Conservation (phyloP, 2,888 invertebrate species). For the Sarcophaga variegata region DNA sequence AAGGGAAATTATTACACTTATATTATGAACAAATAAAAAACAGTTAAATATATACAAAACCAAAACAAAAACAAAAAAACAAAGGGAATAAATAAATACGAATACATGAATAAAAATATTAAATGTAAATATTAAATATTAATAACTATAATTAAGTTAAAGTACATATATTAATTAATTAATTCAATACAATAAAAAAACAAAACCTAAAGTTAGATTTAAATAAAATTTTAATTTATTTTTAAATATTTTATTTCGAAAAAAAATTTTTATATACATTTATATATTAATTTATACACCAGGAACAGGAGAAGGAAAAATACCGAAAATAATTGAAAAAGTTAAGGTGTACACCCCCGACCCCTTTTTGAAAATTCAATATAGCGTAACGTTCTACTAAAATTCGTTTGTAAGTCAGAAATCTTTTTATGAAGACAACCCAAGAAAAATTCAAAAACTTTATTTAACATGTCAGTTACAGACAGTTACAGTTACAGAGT, state of each 20-base stretch:
- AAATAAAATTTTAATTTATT: slow-evolving; percentile 26
- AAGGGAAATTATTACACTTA: slow-evolving; percentile 70
- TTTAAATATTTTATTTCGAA: neutral
- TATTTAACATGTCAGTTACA: slow-evolving; percentile 35
- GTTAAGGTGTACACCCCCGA: neutral
- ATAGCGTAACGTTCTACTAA: slow-evolving; percentile 69
- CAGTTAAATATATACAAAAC: neutral
- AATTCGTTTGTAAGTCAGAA: slow-evolving; percentile 66
- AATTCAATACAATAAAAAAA: neutral
- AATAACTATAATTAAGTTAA: neutral
- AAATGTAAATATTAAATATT: slow-evolving; percentile 17
- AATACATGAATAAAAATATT: slow-evolving; percentile 41
- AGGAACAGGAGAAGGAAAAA: no score
- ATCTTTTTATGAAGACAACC: slow-evolving; percentile 47
- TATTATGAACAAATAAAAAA: slow-evolving; percentile 45
- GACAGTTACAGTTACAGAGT: neutral
- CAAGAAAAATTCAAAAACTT: slow-evolving; percentile 40
- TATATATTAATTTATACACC: no score
- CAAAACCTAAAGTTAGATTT: neutral
- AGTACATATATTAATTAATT: neutral
- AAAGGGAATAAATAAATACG: slow-evolving; percentile 52
- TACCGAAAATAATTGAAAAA: no score
- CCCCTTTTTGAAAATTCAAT: slow-evolving; percentile 26
- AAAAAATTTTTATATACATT: no score
- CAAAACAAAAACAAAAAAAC: neutral